These are phyloP conservation scores for Aphis craccivora DNA, from an alignment of 1,140 invertebrate genomes.

Conservation along the genomic window DNA sequence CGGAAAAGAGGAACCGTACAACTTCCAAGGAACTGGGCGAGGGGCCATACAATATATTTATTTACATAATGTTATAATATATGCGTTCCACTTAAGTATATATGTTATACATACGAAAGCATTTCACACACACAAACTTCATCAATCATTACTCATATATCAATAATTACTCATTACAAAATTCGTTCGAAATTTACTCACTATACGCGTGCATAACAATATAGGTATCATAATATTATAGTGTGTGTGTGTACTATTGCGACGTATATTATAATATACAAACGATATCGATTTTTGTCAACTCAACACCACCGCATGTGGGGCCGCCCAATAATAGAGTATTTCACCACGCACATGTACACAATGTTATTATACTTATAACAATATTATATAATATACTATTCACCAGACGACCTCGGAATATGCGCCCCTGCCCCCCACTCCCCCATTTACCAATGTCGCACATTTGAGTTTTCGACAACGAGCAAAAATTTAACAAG, in stretches of 20 bases:
- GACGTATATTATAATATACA: not conserved
- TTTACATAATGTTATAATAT: not conserved
- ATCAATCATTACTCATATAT: not conserved
- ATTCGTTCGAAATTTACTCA: not conserved
- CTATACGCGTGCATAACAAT: not conserved
- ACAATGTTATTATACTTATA: not conserved
- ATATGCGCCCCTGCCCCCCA: not conserved
- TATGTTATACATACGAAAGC: not conserved
- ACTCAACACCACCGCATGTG: not conserved
- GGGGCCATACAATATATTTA: no score
- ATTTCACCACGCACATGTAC: not conserved
- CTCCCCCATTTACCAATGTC: not conserved
- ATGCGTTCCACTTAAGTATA: not conserved
- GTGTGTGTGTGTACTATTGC: not conserved
- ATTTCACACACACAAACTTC: not conserved
- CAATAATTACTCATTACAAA: not conserved
- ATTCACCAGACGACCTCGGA: not conserved
- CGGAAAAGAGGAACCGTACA: not conserved
- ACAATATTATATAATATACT: not conserved
- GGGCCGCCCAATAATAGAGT: conserved; percentile 1
- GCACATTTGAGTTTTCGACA: not conserved
- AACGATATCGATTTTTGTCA: conserved; percentile 16
- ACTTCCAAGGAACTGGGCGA: not conserved
- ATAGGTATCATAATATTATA: not conserved
- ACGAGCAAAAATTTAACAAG: not conserved